Conservation (phyloP, 2,113 vertebrate species). For the Brachypodius melanocephalos region DNA sequence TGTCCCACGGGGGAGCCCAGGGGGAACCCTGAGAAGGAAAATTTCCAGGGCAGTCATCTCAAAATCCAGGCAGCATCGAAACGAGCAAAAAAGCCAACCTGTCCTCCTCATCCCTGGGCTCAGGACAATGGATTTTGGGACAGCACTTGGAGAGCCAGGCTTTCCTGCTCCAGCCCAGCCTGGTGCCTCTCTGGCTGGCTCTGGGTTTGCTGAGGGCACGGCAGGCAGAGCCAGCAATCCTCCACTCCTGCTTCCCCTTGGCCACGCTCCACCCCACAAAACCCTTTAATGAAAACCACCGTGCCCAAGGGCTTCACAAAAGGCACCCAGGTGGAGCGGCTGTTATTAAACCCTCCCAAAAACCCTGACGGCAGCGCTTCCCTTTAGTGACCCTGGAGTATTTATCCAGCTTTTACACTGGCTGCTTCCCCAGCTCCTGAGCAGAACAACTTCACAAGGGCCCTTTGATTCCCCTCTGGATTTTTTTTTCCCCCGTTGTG, state of each 20-base stretch:
- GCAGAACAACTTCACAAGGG: background rate
- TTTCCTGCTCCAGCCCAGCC: background rate
- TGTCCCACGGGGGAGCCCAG: background rate
- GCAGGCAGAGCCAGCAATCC: accelerated
- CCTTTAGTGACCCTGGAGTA: background rate
- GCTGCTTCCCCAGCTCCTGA: background rate
- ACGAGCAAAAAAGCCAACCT: background rate
- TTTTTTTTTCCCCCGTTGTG: background rate
- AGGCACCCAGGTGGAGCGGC: background rate
- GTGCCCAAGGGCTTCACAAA: background rate
- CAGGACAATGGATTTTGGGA: background rate
- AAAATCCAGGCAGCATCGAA: background rate
- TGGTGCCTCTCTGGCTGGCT: accelerated
- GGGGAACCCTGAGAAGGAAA: background rate
- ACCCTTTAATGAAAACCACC: background rate
- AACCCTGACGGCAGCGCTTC: background rate
- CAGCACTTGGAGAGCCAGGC: background rate
- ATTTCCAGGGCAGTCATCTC: background rate
- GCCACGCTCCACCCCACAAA: background rate
- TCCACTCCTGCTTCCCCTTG: background rate
- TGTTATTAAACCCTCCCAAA: background rate
- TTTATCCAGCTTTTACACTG: background rate
- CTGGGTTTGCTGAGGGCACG: background rate
- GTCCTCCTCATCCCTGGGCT: background rate
- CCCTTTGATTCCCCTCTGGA: background rate